A percentile compares a stretch with the other conserved stretches of the same genome.
Evolutionary conservation across 2,797 vertebrate genomes (phyloP).

Genomic region (Spondyliosoma cantharus): DNA sequence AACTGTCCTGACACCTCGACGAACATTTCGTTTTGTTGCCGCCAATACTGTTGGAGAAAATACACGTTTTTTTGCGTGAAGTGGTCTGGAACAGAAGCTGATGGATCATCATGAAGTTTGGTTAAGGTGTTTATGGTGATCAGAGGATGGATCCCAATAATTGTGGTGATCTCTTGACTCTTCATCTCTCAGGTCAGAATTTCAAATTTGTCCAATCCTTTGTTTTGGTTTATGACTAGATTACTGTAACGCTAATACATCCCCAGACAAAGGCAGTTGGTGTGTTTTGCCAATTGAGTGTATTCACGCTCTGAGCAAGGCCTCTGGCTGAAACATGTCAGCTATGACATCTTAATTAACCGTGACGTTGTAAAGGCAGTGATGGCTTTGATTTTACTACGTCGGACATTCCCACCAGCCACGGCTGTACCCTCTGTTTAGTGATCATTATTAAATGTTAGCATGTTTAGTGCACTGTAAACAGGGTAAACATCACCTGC

Average conservation of each 20-base stretch:
- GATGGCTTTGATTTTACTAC: not conserved
- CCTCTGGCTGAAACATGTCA: not conserved
- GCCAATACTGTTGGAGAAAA: no score
- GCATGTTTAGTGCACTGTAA: no score
- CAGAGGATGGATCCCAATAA: not conserved
- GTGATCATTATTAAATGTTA: not conserved
- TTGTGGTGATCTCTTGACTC: not conserved
- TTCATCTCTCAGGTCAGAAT: not conserved
- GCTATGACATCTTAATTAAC: not conserved
- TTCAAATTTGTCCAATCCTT: not conserved
- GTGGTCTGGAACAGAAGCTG: no score
- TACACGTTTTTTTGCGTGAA: no score
- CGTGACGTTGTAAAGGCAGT: not conserved
- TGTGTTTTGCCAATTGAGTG: not conserved
- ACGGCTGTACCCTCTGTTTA: not conserved
- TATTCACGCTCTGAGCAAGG: not conserved
- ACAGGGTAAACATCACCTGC: not conserved
- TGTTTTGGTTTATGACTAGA: no score
- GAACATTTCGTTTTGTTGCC: no score
- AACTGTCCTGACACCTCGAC: no score
- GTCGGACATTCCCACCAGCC: not conserved
- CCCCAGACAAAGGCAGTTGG: not conserved
- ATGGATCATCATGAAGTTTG: not conserved
- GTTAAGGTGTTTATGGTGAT: not conserved
- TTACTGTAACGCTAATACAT: not conserved